Base-by-base conservation (phyloP, 2,113 vertebrate species). In the Syrmaticus mikado region DNA sequence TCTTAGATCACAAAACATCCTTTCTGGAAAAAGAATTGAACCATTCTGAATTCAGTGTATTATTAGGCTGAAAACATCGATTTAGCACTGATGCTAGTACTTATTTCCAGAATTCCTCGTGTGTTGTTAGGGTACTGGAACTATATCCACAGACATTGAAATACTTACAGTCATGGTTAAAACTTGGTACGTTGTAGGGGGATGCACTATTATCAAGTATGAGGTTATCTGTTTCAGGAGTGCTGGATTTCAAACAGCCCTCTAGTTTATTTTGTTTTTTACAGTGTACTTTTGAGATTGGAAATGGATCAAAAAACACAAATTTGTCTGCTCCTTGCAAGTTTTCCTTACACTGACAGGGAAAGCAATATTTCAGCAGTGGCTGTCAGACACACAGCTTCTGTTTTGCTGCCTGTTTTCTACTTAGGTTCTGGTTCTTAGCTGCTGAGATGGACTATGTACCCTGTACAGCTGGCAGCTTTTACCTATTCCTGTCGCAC, bases 111-210 rank as follows among this genome's bases (percentile, higher is more conserved):
- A 53, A 82, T 55, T 87, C 25, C 18, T 82, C 8, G 0, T 18
- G 21, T 71, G 27, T 68, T 90, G 6, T 68, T 50, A 73, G 20
- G 53, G 5, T 82, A 45, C 3, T 38, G 76, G 80, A 87, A 40
- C 21, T 18, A 50, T 55, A 46, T 45, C 40, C 30, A 76, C 36
- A 93, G 55, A 80, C 19, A 45, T 0, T 74, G 34, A 90, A 77
- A 80, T 77, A 80, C 85, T 87, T 76, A 79, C 64, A 93, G 80
- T 24, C 18, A 73, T 28, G 30, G 67, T 88, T n/a, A 86, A 83
- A 86, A 28, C 21, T 34, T 41, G 19, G 8, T 30, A 38, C 14
- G 8, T 62, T 81, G 32, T 14, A 89, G 45, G 30, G 82, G 18
- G 24, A n/a, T 70, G 48, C 12, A 38, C 3, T 55, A 45, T 70